These are phyloP conservation scores for Shargacucullia verbasci DNA, from an alignment of 2,888 invertebrate species.

Conservation along the genomic window DNA sequence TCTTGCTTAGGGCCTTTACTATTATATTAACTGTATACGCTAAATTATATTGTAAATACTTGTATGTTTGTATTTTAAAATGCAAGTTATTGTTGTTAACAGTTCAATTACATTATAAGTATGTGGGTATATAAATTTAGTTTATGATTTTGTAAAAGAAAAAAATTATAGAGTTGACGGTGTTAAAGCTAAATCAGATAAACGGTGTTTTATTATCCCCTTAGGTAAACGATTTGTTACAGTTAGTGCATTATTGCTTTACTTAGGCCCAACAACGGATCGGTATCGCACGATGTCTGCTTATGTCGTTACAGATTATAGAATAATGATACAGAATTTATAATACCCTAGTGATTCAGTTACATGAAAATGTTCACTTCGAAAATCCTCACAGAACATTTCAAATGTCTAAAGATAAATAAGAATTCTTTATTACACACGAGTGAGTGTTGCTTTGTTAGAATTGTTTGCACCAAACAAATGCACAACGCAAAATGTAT, in stretches of 20 bases:
- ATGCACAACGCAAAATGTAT: conserved; percentile 18
- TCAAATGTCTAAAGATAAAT: conserved; percentile 2
- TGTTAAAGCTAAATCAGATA: conserved; percentile 38
- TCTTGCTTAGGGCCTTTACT: too few species aligned
- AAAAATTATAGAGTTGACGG: conserved; percentile 9
- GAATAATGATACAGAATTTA: conserved; percentile 20
- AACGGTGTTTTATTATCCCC: conserved; percentile 37
- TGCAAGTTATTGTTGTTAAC: background rate
- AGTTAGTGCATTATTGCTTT: conserved; percentile 40
- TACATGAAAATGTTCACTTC: background rate
- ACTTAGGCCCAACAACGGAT: conserved; percentile 26
- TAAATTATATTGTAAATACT: too few species aligned
- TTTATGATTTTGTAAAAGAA: background rate
- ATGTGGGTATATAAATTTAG: background rate
- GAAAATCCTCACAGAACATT: background rate
- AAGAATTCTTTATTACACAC: conserved; percentile 9
- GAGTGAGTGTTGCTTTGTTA: conserved; percentile 18
- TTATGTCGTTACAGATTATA: conserved; percentile 19
- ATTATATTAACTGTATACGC: too few species aligned
- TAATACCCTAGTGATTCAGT: background rate
- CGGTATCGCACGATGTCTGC: conserved; percentile 3
- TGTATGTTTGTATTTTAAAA: too few species aligned
- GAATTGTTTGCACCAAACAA: conserved; percentile 21
- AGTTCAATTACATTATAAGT: background rate
- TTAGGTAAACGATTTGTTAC: conserved; percentile 35